These are phyloP conservation scores for Drosophila suzukii DNA, from an alignment of 1,140 invertebrate genomes.

Conservation along the genomic window DNA sequence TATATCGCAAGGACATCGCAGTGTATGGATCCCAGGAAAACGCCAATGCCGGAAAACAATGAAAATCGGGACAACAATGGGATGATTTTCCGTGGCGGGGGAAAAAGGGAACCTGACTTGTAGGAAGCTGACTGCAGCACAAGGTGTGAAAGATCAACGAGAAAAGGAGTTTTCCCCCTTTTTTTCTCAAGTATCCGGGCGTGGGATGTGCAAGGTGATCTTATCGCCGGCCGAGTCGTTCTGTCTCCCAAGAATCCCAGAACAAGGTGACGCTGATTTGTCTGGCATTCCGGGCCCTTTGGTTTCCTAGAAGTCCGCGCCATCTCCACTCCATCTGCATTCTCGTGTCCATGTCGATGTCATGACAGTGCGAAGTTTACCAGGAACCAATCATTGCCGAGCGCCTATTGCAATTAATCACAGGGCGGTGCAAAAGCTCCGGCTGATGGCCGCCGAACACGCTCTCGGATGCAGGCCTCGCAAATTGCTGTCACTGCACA, in stretches of 20 bases:
- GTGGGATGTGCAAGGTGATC: conserved; percentile 50
- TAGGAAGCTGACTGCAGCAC: conserved; percentile 31
- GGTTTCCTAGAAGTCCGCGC: conserved; percentile 46
- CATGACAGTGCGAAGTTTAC: conserved; percentile 64
- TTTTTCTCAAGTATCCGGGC: conserved; percentile 11
- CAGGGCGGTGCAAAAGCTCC: conserved; percentile 61
- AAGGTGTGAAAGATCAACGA: conserved; percentile 73
- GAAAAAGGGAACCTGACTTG: conserved; percentile 12
- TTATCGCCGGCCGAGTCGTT: conserved; percentile 42
- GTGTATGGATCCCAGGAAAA: conserved; percentile 45
- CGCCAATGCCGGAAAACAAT: conserved; percentile 50
- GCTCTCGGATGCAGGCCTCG: conserved; percentile 42
- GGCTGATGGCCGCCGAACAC: conserved; percentile 66
- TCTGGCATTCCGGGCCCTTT: conserved; percentile 36
- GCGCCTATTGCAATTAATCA: conserved; percentile 75
- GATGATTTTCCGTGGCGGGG: conserved; percentile 12
- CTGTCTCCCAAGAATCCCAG: conserved; percentile 43
- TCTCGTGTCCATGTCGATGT: conserved; percentile 30
- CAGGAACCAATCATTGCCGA: conserved; percentile 74
- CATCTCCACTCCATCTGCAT: conserved; percentile 19
- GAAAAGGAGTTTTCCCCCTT: conserved; percentile 19
- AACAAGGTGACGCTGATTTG: conserved; percentile 63
- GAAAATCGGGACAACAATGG: conserved; percentile 29
- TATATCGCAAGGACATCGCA: conserved; percentile 62
- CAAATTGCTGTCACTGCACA: conserved; percentile 53